Conservation (phyloP, 1,140 invertebrate genomes). For the Leptinotarsa undecemlineata region DNA sequence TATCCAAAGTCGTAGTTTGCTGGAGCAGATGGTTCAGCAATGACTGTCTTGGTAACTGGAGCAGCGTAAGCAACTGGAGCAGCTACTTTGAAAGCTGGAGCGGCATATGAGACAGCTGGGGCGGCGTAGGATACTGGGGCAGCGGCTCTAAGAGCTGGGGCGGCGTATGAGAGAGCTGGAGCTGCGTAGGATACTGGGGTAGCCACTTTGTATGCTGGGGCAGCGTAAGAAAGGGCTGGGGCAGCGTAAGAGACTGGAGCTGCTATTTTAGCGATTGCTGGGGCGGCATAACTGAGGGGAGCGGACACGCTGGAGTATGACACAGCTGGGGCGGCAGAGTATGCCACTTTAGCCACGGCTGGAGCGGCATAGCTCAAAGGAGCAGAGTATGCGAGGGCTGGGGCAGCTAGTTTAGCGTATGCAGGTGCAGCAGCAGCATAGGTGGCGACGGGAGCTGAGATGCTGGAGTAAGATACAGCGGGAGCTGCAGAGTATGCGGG, state of each 20-base stretch:
- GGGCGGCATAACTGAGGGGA: constrained; percentile 8
- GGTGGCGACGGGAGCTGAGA: constrained; percentile 21
- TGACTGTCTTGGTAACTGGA: constrained; percentile 46
- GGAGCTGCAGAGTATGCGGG: background rate
- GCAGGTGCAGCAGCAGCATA: constrained; percentile 15
- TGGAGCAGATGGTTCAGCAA: constrained; percentile 36
- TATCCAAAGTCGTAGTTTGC: constrained; percentile 45
- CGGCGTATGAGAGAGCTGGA: constrained; percentile 39
- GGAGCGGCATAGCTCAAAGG: constrained; percentile 35
- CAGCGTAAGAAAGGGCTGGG: constrained; percentile 18
- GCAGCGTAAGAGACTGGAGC: constrained; percentile 1
- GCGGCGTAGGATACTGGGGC: constrained; percentile 19
- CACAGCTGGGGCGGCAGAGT: constrained; percentile 46
- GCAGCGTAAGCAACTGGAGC: constrained; percentile 32
- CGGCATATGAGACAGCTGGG: constrained; percentile 17
- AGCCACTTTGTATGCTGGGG: constrained; percentile 31
- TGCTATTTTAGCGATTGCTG: constrained; percentile 27
- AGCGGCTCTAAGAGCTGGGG: constrained; percentile 29
- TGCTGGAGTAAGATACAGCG: constrained; percentile 10
- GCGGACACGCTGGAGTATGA: constrained; percentile 33
- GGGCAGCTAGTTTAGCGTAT: constrained; percentile 20
- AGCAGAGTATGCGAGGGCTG: constrained; percentile 26
- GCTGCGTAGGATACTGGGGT: constrained; percentile 31
- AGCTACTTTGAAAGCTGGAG: constrained; percentile 33
- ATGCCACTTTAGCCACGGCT: constrained; percentile 26